Base-by-base conservation (phyloP, 2,113 vertebrate genomes). In the Menura novaehollandiae region DNA sequence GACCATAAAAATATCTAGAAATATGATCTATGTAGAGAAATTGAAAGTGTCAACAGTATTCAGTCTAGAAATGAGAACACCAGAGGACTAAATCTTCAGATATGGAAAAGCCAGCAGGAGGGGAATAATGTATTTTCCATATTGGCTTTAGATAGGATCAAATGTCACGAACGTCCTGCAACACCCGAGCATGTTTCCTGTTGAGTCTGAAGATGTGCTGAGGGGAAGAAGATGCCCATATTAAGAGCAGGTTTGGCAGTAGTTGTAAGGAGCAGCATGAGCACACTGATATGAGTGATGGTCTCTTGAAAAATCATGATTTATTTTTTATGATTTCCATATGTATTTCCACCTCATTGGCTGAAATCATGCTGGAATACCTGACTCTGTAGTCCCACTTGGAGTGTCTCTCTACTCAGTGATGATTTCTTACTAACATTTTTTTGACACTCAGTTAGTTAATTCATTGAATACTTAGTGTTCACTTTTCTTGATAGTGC, bases 131-230 rank as follows among this genome's bases (percentile, higher is more conserved):
- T 49, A 0, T 71, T 86, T 91, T 68, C 13, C 23, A 14, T 5
- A 11, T 3, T 46, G 23, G 2, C 18, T 79, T 90, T 46, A 88
- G 21, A 32, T 8, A 33, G 3, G 13, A 74, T 18, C 15, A 62
- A 41, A 23, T 1, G 0, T 33, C 27, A 75, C 0, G 3, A 75
- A 32, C 8, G 23, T 81, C 10, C 16, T 82, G 26, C 24, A 49
- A 22, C 1, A 3, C 6, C 0, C 0, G 10, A 66, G 1, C 4
- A 6, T 3, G 6, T 30, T 73, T 6, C 49, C 49, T 28, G 4
- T 26, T 27, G 30, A 88, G 47, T 10, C 6, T 69, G 58, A 76
- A 28, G 24, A 35, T 23, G 20, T 23, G 8, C 12, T 46, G 18
- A 37, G n/a, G 1, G 11, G 11, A 63, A 6, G 4, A 89, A 1